Evolutionary conservation across 2,113 vertebrate species (phyloP).

Genomic region (Miniopterus natalensis): DNA sequence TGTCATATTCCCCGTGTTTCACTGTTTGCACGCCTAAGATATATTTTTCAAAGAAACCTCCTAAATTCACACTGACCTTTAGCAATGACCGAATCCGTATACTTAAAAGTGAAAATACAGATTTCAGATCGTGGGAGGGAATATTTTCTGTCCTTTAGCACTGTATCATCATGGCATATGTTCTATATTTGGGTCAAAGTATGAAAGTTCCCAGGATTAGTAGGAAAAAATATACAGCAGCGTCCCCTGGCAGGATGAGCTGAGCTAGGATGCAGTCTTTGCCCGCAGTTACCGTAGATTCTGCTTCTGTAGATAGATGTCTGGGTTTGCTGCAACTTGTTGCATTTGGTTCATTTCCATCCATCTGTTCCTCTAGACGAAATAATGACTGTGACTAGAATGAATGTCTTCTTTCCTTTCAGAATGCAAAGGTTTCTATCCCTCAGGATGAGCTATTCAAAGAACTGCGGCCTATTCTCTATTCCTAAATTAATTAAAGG

Average conservation of each 20-base stretch:
- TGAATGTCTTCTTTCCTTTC: background rate
- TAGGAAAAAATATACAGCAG: background rate
- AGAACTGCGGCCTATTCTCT: background rate
- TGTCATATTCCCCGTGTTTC: background rate
- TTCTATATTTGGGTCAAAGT: background rate
- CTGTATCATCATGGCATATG: background rate
- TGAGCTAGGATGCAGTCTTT: background rate
- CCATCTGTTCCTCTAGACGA: background rate
- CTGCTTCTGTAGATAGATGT: background rate
- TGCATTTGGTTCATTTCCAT: background rate
- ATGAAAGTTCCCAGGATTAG: background rate
- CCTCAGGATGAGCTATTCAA: background rate
- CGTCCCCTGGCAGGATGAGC: background rate
- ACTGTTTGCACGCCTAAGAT: background rate
- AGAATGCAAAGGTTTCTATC: background rate
- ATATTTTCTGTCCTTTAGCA: background rate
- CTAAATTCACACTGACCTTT: background rate
- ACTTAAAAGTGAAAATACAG: background rate
- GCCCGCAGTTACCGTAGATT: background rate
- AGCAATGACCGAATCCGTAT: background rate
- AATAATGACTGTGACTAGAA: background rate
- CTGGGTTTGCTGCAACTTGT: background rate
- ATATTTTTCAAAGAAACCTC: background rate
- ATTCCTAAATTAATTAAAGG: slow-evolving; percentile 1
- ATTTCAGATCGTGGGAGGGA: background rate